Base-by-base conservation (phyloP, 2,888 invertebrate species). In the Oxyteleia sp. region DNA sequence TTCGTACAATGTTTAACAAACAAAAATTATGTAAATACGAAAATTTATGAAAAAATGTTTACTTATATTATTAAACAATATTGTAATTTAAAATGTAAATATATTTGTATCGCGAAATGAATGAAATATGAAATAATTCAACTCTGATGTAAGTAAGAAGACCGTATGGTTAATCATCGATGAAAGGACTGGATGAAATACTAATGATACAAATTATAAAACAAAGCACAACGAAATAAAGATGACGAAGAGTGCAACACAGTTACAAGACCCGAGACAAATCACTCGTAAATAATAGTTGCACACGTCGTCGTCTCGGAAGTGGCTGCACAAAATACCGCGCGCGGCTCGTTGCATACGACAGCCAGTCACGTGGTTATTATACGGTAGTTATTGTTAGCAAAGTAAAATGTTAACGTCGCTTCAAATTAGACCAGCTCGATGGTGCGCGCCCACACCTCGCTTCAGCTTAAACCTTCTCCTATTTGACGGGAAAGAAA, bases 371-470 rank as follows among this genome's bases (percentile, higher is more conserved):
- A 82, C 80, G 81, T 78, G 83, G 86, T 87, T 86, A 85, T 84
- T 85, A 68, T 80, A 63, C 72, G 49, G 80, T 79, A 79, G 81
- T 87, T 85, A 75, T 85, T 84, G 75, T 82, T 86, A 78, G 85
- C 86, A 68, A 84, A 82, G 82, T 81, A 82, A 88, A 87, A 89
- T 87, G 86, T 86, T 88, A 87, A 88, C 88, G 84, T 80, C 85
- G 86, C 80, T 87, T 79, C 84, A 79, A 90, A 89, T 88, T 89
- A 89, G 88, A 88, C 81, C 87, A 69, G 81, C 75, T 55, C 69
- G 75, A 63, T 69, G 75, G 82, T 86, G 79, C 43, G 69, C 82
- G 83, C 83, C 85, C 84, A 85, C 87, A 84, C 86, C 61, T 86
- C 85, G 29, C 45, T 57, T 63, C 45, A 55, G n/a, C 49, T 29